These are phyloP conservation scores for Castor canadensis DNA, from an alignment of 2,113 vertebrate species.

Conservation along the genomic window DNA sequence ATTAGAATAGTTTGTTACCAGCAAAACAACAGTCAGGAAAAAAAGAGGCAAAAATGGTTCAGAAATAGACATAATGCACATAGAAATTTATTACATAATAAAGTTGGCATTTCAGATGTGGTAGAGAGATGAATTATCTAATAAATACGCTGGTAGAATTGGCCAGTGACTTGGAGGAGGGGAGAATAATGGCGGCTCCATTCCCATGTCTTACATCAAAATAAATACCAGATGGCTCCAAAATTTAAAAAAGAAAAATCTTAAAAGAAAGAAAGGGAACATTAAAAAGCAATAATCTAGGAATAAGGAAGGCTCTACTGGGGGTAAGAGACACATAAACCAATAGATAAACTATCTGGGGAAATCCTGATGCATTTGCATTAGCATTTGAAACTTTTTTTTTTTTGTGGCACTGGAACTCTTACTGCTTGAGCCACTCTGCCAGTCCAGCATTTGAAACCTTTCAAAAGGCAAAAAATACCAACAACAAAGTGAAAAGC, in stretches of 20 bases:
- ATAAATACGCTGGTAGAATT: constrained; percentile 16
- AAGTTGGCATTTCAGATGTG: constrained; percentile 32
- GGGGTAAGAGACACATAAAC: constrained; percentile 30
- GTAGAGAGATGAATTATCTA: constrained; percentile 43
- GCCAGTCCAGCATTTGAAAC: constrained; percentile 15
- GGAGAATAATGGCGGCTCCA: neutral
- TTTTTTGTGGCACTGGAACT: too few relatives aligned
- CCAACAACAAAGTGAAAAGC: neutral
- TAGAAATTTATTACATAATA: constrained; percentile 44
- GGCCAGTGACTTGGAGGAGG: neutral
- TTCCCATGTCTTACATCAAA: constrained; percentile 36
- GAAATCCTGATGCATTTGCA: neutral
- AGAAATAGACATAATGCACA: neutral
- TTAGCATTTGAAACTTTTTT: constrained; percentile 31
- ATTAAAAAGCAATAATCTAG: constrained; percentile 43
- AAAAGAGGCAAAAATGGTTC: neutral
- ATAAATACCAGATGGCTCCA: constrained; percentile 56
- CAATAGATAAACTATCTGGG: neutral
- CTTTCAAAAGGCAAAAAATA: constrained; percentile 23
- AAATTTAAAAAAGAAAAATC: constrained; percentile 51
- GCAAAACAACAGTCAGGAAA: constrained; percentile 29
- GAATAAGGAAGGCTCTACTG: neutral
- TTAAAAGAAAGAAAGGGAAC: constrained; percentile 9
- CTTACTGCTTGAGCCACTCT: too few relatives aligned
- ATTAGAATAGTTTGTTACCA: constrained; percentile 59